These are phyloP conservation scores for Mellilla xanthometata DNA, from an alignment of 2,888 invertebrate species.

Conservation along the genomic window DNA sequence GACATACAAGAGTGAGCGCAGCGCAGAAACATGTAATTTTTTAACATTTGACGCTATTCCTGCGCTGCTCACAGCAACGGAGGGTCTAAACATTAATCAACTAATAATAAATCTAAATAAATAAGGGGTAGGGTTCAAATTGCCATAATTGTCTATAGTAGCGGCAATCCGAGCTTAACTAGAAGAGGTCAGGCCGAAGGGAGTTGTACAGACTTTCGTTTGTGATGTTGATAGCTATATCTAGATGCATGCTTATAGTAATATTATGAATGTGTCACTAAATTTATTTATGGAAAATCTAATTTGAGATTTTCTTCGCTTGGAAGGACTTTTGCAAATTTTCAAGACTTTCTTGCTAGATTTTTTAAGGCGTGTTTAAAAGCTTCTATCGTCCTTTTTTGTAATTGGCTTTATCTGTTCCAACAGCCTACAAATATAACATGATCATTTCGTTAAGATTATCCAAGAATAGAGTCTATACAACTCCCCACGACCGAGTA, in stretches of 20 bases:
- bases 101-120: constrained; percentile 59
- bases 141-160: constrained; percentile 23
- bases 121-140: constrained; percentile 42
- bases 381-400: too few relatives aligned
- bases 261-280: too few relatives aligned
- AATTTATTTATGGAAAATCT: too few relatives aligned
- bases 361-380: too few relatives aligned
- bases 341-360: too few relatives aligned
- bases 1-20: neutral
- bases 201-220: constrained; percentile 26
- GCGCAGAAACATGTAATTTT: constrained; percentile 7
- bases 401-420: too few relatives aligned
- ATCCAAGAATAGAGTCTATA: neutral
- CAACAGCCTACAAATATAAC: too few relatives aligned
- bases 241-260: too few relatives aligned
- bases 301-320: too few relatives aligned
- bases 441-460: too few relatives aligned
- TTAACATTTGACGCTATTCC: constrained; percentile 4
- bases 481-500: constrained; percentile 7
- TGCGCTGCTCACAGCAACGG: constrained; percentile 24
- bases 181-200: constrained; percentile 35
- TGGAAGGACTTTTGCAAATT: too few relatives aligned
- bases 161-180: constrained; percentile 29
- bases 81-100: constrained; percentile 35
- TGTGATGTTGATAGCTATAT: neutral